Base-by-base conservation (phyloP, 2,113 vertebrate genomes). In the Nibea albiflora region DNA sequence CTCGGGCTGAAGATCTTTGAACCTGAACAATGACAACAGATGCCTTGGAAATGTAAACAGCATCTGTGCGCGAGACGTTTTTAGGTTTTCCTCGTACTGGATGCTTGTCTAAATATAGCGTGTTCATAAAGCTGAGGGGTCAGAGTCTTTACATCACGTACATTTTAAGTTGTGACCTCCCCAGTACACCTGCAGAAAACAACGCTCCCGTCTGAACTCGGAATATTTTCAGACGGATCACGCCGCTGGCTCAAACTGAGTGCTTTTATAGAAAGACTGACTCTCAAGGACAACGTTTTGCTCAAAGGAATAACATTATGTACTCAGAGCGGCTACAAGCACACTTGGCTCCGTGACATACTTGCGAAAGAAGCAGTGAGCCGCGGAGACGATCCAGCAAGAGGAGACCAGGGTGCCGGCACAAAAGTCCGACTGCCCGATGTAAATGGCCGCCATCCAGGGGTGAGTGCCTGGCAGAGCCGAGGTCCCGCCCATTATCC, bases 321-420 rank as follows among this genome's bases (percentile, higher is more conserved):
- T n/a, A n/a, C 4, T 2, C 2, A 11, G 1, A 15, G 4, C 4
- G 26, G 28, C 17, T 10, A 15, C 5, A 17, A 53, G 15, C n/a
- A 22, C 5, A 6, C 35, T 26, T 58, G 24, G 20, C 7, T 42
- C 4, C 20, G 3, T 4, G 68, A 20, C 89, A 77, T 94, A 99
- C 98, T 96, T 98, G 94, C 93, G 82, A 53, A 95, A 92, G 87
- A 99, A 98, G 93, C 98, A 99, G 86, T 99, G 98, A 4, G 97
- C 98, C 0, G 97, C 97, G 0, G 98, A 96, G 50, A 97, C 74
- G 4, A 99, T 91, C 98, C 98, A 99, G 84, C 98, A 99, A 11
- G 97, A 94, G 58, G 96, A 92, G n/a, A 99, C 64, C 11, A 99
- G 95, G 24, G 94, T 97, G 24, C 98, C 98, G 0, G 95, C 94